A percentile compares a stretch with the other conserved stretches of the same genome.
These are phyloP conservation scores for Anoncus sp. DNA, from an alignment of 2,888 invertebrate genomes.

Conservation along the genomic window DNA sequence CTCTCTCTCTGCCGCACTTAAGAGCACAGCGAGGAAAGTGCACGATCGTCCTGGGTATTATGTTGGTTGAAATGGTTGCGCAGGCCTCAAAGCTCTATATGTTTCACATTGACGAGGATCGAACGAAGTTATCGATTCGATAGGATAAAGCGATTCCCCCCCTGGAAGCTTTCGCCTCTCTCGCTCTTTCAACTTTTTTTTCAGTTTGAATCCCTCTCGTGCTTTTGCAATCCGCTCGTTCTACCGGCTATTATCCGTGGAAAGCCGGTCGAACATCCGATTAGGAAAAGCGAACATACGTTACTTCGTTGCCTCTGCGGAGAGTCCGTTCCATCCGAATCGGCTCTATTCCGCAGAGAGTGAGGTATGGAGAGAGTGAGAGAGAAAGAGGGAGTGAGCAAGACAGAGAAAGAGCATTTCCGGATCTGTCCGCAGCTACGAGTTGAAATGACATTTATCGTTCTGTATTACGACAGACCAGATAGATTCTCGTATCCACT, in stretches of 20 bases:
- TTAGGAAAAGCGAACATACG: constrained; percentile 79
- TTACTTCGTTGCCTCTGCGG: constrained; percentile 70
- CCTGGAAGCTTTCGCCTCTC: constrained; percentile 42
- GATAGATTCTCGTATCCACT: constrained; percentile 1
- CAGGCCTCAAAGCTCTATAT: constrained; percentile 26
- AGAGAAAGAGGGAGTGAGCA: background rate
- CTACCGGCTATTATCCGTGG: constrained; percentile 75
- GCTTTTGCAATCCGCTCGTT: constrained; percentile 73
- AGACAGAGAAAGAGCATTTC: constrained; percentile 34
- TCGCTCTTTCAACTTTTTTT: constrained; percentile 38
- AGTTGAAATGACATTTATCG: constrained; percentile 58
- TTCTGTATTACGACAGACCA: constrained; percentile 53
- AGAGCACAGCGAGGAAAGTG: constrained; percentile 22
- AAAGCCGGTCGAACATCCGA: constrained; percentile 79
- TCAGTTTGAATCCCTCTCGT: constrained; percentile 62
- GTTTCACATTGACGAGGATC: constrained; percentile 64
- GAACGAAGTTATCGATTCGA: constrained; percentile 76
- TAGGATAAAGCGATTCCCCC: constrained; percentile 69
- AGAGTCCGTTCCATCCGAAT: constrained; percentile 48
- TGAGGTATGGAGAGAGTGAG: constrained; percentile 8
- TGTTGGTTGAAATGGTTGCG: constrained; percentile 42
- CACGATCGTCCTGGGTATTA: constrained; percentile 37
- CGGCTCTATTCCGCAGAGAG: constrained; percentile 52
- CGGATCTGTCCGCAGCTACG: constrained; percentile 37
- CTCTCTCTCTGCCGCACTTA: constrained; percentile 28